Percentiles rank a stretch among this genome's conserved stretches.
These are phyloP conservation scores for Litoditis marina DNA, from an alignment of 2,888 invertebrate genomes.

Conservation along the genomic window DNA sequence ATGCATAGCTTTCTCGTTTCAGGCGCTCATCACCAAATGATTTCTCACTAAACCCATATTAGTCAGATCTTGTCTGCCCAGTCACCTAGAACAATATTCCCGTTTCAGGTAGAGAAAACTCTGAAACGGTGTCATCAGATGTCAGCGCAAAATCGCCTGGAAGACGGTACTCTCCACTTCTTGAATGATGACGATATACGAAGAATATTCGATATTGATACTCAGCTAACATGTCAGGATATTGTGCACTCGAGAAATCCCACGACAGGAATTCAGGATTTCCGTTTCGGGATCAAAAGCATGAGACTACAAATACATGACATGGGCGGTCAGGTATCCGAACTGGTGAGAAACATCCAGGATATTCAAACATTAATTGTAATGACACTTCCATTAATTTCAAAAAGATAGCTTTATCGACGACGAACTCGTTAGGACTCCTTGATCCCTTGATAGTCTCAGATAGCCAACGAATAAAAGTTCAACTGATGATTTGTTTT, in stretches of 20 bases:
- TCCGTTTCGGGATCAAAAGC: slow-evolving; percentile 48
- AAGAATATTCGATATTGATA: slow-evolving; percentile 36
- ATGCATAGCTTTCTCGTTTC: too few species aligned
- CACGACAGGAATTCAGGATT: slow-evolving; percentile 51
- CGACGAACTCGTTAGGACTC: too few species aligned
- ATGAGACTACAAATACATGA: slow-evolving; percentile 51
- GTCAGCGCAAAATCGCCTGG: slow-evolving; percentile 22
- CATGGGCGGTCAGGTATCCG: slow-evolving; percentile 56
- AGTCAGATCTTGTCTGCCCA: too few species aligned
- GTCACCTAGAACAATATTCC: too few species aligned
- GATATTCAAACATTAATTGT: too few species aligned
- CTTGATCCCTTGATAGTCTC: too few species aligned
- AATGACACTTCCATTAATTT: too few species aligned
- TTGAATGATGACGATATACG: slow-evolving; percentile 27
- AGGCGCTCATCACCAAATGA: background rate
- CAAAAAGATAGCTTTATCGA: too few species aligned
- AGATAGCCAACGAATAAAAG: too few species aligned
- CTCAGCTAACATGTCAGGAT: slow-evolving; percentile 43
- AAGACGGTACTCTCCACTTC: slow-evolving; percentile 45
- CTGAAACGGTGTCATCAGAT: slow-evolving; percentile 12
- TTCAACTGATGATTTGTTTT: background rate
- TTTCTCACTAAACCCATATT: too few species aligned
- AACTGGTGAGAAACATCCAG: slow-evolving; percentile 28
- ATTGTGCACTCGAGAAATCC: slow-evolving; percentile 53
- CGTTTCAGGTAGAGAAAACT: slow-evolving; percentile 11